Conservation (phyloP, 2,888 invertebrate genomes). For the Horisme vitalbata region DNA sequence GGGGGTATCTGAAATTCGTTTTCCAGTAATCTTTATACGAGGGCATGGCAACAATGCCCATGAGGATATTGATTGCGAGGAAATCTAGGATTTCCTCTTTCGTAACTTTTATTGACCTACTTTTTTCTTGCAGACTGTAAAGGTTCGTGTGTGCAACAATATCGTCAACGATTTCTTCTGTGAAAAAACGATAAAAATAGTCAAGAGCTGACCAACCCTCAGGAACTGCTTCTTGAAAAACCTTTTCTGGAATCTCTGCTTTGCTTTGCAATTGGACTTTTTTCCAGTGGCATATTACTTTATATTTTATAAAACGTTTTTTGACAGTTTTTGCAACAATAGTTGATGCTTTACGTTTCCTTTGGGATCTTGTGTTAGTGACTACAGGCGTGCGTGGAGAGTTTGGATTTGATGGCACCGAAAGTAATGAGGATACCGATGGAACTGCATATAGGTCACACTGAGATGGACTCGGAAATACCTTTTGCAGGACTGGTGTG, state of each 20-base stretch:
- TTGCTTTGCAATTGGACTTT: background rate
- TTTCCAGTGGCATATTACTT: background rate
- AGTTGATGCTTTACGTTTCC: background rate
- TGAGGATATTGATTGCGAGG: conserved; percentile 11
- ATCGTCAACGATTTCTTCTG: conserved; percentile 4
- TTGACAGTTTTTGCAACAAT: background rate
- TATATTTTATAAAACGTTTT: background rate
- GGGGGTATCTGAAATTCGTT: conserved; percentile 9
- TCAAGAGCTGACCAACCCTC: conserved; percentile 4
- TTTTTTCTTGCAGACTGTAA: conserved; percentile 4
- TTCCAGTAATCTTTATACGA: conserved; percentile 19
- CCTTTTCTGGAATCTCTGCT: background rate
- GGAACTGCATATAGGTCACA: background rate
- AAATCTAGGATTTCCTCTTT: background rate
- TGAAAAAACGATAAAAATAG: conserved; percentile 5
- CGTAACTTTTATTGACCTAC: conserved; percentile 5
- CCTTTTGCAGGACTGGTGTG: background rate
- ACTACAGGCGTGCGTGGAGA: background rate
- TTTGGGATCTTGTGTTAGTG: background rate
- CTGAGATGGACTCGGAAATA: background rate
- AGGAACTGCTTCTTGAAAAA: background rate
- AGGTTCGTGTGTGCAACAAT: conserved; percentile 4
- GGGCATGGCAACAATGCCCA: conserved; percentile 18
- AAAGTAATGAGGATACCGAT: background rate
- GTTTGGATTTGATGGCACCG: background rate